Percentiles rank a stretch among this genome's conserved stretches.
These are phyloP conservation scores for Anoplius nigerrimus DNA, from an alignment of 2,888 invertebrate species.

Conservation along the genomic window DNA sequence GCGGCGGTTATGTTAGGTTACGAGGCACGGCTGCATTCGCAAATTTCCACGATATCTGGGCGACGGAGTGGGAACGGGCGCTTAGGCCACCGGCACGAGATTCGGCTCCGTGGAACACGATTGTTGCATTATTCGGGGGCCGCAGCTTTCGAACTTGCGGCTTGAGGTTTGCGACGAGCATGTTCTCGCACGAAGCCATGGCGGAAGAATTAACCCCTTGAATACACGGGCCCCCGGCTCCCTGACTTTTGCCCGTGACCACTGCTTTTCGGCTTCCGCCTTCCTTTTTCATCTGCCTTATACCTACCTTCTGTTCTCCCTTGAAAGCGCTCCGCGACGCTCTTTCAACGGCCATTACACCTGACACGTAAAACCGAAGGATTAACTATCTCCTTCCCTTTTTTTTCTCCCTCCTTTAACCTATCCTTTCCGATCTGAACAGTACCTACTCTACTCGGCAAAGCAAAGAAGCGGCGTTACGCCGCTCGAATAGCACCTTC, in stretches of 20 bases:
- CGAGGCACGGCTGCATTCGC: constrained; percentile 47
- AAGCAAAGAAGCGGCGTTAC: too few species aligned
- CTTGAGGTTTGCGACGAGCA: constrained; percentile 39
- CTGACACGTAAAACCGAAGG: too few species aligned
- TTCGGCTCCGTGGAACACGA: constrained; percentile 64
- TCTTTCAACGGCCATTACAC: not conserved
- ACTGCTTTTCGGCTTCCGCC: constrained; percentile 31
- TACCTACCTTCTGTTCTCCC: constrained; percentile 10
- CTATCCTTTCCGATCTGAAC: too few species aligned
- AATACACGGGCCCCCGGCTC: constrained; percentile 38
- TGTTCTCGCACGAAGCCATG: constrained; percentile 35
- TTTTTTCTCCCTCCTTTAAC: too few species aligned
- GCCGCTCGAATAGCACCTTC: too few species aligned
- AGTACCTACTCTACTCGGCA: too few species aligned
- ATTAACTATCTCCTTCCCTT: too few species aligned
- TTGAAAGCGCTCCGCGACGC: not conserved
- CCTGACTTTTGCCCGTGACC: constrained; percentile 45
- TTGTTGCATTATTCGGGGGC: constrained; percentile 72
- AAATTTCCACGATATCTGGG: constrained; percentile 49
- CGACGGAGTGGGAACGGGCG: constrained; percentile 26
- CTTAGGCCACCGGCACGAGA: constrained; percentile 53
- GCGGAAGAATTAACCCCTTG: constrained; percentile 56
- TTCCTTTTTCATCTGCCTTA: constrained; percentile 9
- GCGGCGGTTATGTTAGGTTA: constrained; percentile 55
- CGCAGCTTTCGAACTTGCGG: constrained; percentile 71